Conservation (phyloP, 2,888 invertebrate genomes). For the Agrypnus murinus region DNA sequence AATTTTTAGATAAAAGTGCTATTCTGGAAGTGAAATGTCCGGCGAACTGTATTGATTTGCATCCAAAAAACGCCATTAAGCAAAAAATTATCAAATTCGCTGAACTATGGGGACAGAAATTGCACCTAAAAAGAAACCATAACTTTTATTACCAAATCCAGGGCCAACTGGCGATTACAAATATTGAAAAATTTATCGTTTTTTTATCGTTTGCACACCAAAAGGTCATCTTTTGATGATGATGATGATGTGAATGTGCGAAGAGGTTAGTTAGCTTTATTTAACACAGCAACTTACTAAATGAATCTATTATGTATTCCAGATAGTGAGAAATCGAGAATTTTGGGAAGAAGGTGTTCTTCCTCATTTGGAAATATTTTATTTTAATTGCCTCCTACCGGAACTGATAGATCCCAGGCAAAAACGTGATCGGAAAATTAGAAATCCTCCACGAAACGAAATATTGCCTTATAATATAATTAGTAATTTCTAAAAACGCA, state of each 20-base stretch:
- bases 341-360: neutral
- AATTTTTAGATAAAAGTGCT: too few relatives aligned
- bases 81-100: neutral
- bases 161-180: neutral
- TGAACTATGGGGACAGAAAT: neutral
- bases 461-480: too few relatives aligned
- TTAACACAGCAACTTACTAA: neutral
- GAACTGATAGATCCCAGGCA: conserved; percentile 12
- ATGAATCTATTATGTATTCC: neutral
- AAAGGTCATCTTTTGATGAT: neutral
- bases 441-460: neutral
- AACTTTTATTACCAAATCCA: too few relatives aligned
- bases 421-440: neutral
- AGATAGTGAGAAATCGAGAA: neutral
- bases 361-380: too few relatives aligned
- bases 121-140: too few relatives aligned
- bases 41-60: neutral
- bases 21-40: neutral
- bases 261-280: neutral
- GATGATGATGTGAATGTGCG: neutral
- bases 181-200: too few relatives aligned
- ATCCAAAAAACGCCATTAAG: neutral
- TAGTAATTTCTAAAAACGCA: too few relatives aligned
- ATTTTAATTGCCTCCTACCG: conserved; percentile 6
- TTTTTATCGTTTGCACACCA: neutral